phyloP scores from a whole-genome alignment of 2,797 vertebrate species.

The Chromis chromis region DNA sequence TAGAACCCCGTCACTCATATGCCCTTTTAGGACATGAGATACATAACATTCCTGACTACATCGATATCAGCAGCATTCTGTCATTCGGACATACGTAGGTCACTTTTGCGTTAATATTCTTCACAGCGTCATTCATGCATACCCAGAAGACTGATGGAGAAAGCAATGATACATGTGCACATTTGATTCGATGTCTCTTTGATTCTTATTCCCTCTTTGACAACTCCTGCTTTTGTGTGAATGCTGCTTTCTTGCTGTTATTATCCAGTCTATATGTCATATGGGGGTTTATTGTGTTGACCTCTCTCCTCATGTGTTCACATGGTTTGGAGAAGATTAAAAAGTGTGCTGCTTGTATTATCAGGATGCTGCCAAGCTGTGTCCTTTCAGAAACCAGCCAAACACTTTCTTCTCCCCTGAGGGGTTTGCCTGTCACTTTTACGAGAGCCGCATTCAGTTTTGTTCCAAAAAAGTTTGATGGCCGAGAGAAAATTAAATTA shows the following conservation, averaged over 20 bases:
- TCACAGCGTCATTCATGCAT: too few species aligned
- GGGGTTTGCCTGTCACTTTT: conserved; percentile 29
- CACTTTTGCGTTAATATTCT: too few species aligned
- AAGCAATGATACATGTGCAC: too few species aligned
- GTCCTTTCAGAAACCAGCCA: conserved; percentile 1
- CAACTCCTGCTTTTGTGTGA: not conserved
- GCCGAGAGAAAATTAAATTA: conserved; percentile 26
- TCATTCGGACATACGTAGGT: too few species aligned
- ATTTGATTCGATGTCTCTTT: not conserved
- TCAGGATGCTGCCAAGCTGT: not conserved
- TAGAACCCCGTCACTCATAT: too few species aligned
- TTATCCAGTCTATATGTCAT: not conserved
- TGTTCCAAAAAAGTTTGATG: conserved; percentile 21
- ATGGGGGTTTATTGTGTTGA: not conserved
- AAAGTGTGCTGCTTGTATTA: conserved; percentile 13
- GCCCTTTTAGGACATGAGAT: too few species aligned
- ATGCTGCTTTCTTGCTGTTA: not conserved
- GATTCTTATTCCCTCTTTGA: not conserved
- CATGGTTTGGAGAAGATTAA: conserved; percentile 7
- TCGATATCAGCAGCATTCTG: too few species aligned
- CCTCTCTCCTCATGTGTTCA: not conserved
- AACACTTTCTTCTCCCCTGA: not conserved
- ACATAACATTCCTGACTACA: too few species aligned
- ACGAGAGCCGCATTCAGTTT: conserved; percentile 14
- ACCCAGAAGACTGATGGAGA: too few species aligned